Evolutionary conservation across 2,888 invertebrate genomes (phyloP), one percentile per base, ranked within the genome.

Genomic region (Linnaemya vulpina): DNA sequence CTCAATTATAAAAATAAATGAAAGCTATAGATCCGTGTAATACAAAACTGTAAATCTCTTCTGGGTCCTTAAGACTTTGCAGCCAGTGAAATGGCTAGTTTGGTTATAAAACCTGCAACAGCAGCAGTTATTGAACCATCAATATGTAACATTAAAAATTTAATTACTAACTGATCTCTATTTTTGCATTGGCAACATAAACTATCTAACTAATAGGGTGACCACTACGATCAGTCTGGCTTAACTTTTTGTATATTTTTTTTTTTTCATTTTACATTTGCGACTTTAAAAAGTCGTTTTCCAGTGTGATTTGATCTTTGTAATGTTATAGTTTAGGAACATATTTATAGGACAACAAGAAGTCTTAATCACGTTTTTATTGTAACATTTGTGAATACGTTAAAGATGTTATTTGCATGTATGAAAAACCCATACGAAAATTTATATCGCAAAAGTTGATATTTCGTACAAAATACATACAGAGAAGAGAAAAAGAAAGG

Each of bases 311-410:
- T 55, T 70, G 68, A 81, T 81, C 84, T 73, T 70, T 74, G 22
- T 78, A 74, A 82, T 85, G 77, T 82, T 85, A 78, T 81, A 85
- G 84, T 81, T 85, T 81, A 74, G 58, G 43, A 81, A 85, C 62
- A 71, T 65, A 78, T 84, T 81, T 82, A 85, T 85, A 82, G 78
- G 81, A 78, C 84, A 85, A 78, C 81, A 82, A 85, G 81, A 85
- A 85, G 84, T 81, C 84, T 77, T 77, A 82, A 78, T 85, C 84
- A 85, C 84, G 84, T 81, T 85, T 85, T 85, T 85, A 85, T 85
- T 85, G 81, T 85, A 71, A 63, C 68, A 74, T 53, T 82, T 80
- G 75, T 20, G 68, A 75, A 79, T 75, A 83, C 55, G 67, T 77
- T 75, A 70, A 46, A 65, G 55, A 49, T 58, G 58, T 76, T 49